Evolutionary conservation across 2,888 invertebrate genomes (phyloP).

Genomic region (Panopea generosa): DNA sequence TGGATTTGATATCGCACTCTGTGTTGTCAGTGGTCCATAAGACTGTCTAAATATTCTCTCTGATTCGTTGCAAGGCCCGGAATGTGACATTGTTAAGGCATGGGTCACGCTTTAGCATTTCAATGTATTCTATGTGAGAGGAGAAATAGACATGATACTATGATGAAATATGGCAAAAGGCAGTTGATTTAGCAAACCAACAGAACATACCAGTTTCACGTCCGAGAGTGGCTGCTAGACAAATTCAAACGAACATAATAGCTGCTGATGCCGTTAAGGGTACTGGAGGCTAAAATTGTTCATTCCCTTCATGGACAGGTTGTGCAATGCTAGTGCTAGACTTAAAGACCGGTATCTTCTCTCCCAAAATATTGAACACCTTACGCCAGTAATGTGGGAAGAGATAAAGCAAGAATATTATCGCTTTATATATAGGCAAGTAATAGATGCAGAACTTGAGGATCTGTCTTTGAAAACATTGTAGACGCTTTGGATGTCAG

Average conservation of each 20-base stretch:
- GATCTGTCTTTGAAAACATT: not conserved
- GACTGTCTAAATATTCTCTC: slow-evolving; percentile 16
- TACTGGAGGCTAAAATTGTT: slow-evolving; percentile 36
- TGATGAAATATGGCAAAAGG: not conserved
- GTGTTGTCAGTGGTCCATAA: slow-evolving; percentile 13
- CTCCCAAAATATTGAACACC: slow-evolving; percentile 13
- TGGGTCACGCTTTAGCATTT: slow-evolving; percentile 16
- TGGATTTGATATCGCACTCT: slow-evolving; percentile 21
- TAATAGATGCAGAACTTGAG: slow-evolving; percentile 8
- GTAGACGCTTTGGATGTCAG: not conserved
- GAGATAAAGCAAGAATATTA: slow-evolving; percentile 18
- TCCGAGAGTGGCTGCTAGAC: slow-evolving; percentile 21
- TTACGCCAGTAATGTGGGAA: slow-evolving; percentile 8
- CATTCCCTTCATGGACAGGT: slow-evolving; percentile 25
- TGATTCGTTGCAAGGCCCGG: slow-evolving; percentile 26
- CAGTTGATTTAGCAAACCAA: slow-evolving; percentile 5
- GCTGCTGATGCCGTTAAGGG: slow-evolving; percentile 12
- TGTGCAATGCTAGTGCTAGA: not conserved
- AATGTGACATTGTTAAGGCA: slow-evolving; percentile 29
- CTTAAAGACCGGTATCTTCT: slow-evolving; percentile 22
- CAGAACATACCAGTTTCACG: slow-evolving; percentile 1
- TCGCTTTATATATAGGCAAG: slow-evolving; percentile 10
- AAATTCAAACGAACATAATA: slow-evolving; percentile 17
- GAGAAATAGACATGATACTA: slow-evolving; percentile 7
- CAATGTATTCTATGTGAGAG: slow-evolving; percentile 11